Conservation (phyloP, 2,888 invertebrate genomes). For the Cetonia aurata region DNA sequence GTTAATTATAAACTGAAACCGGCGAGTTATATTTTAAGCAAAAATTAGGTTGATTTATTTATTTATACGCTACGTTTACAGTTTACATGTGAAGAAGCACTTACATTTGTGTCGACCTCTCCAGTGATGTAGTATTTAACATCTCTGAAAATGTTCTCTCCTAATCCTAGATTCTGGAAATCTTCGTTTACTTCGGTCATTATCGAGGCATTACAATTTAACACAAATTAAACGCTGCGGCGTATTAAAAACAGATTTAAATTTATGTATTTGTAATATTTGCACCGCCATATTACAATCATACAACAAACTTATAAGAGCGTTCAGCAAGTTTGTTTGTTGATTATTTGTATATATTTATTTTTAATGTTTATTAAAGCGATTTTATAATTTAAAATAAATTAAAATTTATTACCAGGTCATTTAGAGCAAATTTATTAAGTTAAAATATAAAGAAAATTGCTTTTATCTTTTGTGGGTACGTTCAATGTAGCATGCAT, state of each 20-base stretch:
- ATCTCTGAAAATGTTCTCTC: constrained; percentile 81
- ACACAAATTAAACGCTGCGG: constrained; percentile 9
- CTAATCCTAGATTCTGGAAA: constrained; percentile 65
- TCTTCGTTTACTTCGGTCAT: constrained; percentile 67
- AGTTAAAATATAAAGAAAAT: too few species aligned
- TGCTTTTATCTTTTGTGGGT: too few species aligned
- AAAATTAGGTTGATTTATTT: background rate
- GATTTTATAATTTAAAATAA: too few species aligned
- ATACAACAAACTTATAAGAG: background rate
- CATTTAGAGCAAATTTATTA: too few species aligned
- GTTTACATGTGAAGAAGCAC: constrained; percentile 37
- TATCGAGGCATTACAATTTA: constrained; percentile 43
- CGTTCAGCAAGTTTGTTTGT: constrained; percentile 23
- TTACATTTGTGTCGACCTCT: constrained; percentile 80
- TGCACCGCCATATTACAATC: constrained; percentile 37
- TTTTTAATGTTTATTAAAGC: too few species aligned
- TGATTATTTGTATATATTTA: too few species aligned
- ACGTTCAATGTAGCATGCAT: too few species aligned
- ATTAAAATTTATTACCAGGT: too few species aligned
- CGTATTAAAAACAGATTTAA: constrained; percentile 24
- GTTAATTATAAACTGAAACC: too few species aligned
- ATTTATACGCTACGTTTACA: constrained; percentile 1
- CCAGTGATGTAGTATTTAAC: constrained; percentile 88
- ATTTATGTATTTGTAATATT: constrained; percentile 24
- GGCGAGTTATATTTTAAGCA: too few species aligned